Conservation (phyloP, 1,140 invertebrate species). For the Drosophila kanapiae region DNA sequence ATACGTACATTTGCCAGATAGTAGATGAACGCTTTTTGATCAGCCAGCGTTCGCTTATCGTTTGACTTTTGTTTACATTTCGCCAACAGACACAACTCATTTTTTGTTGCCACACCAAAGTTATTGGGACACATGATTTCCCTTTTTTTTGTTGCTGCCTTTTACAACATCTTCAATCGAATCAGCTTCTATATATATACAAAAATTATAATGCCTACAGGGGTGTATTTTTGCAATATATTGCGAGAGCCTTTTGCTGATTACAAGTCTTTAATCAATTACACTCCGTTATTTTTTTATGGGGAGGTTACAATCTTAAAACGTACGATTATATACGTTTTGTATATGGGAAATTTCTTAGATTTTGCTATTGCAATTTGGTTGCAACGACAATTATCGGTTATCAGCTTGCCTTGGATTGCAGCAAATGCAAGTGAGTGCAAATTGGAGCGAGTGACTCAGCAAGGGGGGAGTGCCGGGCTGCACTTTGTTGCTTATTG, state of each 20-base stretch:
- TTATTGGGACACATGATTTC: conserved; percentile 54
- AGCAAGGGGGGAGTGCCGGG: conserved; percentile 22
- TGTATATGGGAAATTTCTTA: conserved; percentile 32
- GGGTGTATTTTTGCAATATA: conserved; percentile 49
- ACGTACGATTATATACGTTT: conserved; percentile 2
- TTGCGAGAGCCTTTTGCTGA: conserved; percentile 23
- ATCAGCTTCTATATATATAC: conserved; percentile 36
- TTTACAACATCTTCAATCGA: conserved; percentile 69
- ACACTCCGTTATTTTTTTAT: conserved; percentile 41
- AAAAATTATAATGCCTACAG: conserved; percentile 7
- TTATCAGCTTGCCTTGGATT: conserved; percentile 37
- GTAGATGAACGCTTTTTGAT: conserved; percentile 35
- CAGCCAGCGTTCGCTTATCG: conserved; percentile 43
- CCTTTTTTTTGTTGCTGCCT: conserved; percentile 39
- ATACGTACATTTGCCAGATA: not conserved
- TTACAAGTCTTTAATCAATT: conserved; percentile 69
- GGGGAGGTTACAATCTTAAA: conserved; percentile 27
- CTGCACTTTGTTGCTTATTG: conserved; percentile 38
- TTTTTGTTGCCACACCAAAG: conserved; percentile 68
- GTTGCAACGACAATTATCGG: conserved; percentile 37
- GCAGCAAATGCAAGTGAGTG: conserved; percentile 23
- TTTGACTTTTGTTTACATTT: conserved; percentile 47
- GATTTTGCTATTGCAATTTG: conserved; percentile 68
- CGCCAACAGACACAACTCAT: conserved; percentile 48
- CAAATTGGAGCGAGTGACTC: conserved; percentile 43